Conservation (phyloP, 2,113 vertebrate species). For the Ardeotis arabs region DNA sequence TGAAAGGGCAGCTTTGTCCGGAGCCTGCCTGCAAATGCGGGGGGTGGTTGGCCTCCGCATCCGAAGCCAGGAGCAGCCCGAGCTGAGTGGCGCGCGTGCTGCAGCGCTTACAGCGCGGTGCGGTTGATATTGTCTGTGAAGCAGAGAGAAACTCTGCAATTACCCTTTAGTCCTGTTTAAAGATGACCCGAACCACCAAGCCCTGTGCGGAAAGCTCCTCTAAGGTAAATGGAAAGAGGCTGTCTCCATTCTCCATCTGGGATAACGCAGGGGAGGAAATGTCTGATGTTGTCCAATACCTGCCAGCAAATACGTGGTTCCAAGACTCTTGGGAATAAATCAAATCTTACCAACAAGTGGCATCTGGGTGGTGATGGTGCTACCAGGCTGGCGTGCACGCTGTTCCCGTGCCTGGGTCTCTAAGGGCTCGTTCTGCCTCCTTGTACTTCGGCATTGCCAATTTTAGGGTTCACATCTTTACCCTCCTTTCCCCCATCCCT, state of each 20-base stretch:
- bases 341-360: background rate
- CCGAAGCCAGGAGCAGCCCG: background rate
- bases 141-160: background rate
- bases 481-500: background rate
- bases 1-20: background rate
- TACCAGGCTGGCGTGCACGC: fast-evolving
- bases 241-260: background rate
- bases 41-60: background rate
- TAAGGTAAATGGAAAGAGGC: background rate
- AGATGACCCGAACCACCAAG: background rate
- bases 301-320: fast-evolving
- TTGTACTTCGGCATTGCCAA: background rate
- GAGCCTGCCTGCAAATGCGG: too few species aligned
- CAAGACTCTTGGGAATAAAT: background rate
- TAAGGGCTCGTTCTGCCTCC: too few species aligned
- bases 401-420: background rate
- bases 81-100: background rate
- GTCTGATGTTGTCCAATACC: background rate
- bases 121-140: fast-evolving
- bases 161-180: background rate
- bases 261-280: background rate
- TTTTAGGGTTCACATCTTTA: background rate
- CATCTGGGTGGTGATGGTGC: background rate
- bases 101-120: fast-evolving
- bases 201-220: background rate